phyloP scores from a whole-genome alignment of 2,113 vertebrate genomes.

The Oncorhynchus nerka region DNA sequence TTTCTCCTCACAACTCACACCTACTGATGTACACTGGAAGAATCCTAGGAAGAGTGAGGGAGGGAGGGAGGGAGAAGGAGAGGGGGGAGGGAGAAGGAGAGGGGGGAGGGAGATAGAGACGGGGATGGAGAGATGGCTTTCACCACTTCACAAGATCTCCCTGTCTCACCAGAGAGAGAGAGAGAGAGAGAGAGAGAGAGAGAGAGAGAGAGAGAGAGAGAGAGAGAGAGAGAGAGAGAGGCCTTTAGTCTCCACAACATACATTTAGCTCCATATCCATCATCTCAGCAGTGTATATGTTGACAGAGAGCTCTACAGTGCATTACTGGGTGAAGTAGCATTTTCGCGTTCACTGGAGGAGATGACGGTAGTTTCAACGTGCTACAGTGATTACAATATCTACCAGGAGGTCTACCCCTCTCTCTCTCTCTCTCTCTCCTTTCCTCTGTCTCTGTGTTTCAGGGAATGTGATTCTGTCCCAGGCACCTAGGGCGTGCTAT shows the following conservation, averaged over 20 bases:
- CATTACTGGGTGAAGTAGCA: neutral
- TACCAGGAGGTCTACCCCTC: slow-evolving; percentile 40
- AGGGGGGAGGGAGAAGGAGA: slow-evolving; percentile 25
- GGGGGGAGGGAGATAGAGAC: slow-evolving; percentile 22
- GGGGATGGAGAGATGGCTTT: neutral
- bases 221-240: neutral
- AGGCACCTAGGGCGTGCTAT: slow-evolving; percentile 48
- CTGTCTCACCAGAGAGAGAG: too few species aligned
- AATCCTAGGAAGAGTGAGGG: slow-evolving; percentile 38
- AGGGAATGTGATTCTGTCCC: slow-evolving; percentile 5
- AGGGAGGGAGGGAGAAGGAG: slow-evolving; percentile 23
- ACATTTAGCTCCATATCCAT: neutral
- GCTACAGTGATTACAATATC: neutral
- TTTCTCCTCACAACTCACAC: slow-evolving; percentile 30
- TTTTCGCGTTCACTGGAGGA: neutral
- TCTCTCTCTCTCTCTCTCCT: slow-evolving; percentile 36
- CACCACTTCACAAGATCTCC: too few species aligned
- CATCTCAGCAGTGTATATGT: neutral
- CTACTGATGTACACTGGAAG: slow-evolving; percentile 44
- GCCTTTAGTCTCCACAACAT: too few species aligned
- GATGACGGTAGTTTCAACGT: neutral
- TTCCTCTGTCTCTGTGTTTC: slow-evolving; percentile 34
- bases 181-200: too few species aligned
- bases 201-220: neutral
- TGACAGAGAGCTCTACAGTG: neutral